phyloP scores from a whole-genome alignment of 2,113 vertebrate genomes.

The rat (Rattus norvegicus) region DNA sequence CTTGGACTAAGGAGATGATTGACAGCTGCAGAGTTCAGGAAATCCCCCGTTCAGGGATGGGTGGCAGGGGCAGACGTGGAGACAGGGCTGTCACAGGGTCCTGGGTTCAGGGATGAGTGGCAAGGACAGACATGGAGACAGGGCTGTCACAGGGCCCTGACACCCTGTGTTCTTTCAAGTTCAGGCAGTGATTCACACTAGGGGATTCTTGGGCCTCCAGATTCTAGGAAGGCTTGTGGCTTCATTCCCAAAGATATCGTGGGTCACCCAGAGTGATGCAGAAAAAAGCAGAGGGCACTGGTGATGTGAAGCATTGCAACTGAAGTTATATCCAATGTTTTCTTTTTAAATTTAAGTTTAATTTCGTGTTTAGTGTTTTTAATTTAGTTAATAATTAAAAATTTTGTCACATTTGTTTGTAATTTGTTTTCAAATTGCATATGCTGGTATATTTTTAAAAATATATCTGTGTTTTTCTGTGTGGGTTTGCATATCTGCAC shows the following conservation, averaged over 20 bases:
- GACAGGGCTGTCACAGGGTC: neutral
- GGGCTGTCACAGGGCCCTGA: neutral
- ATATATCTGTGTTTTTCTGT: neutral
- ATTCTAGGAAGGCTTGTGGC: neutral
- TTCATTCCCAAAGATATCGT: neutral
- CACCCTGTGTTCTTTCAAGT: neutral
- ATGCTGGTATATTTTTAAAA: neutral
- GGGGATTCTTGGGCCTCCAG: neutral
- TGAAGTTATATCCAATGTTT: neutral
- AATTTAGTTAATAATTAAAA: no score
- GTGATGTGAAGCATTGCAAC: neutral
- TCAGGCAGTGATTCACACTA: neutral
- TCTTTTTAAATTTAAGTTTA: no score
- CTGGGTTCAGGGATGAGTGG: neutral
- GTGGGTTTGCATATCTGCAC: neutral
- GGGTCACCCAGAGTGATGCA: neutral
- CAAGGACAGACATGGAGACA: no score
- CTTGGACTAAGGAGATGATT: no score
- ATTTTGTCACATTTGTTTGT: neutral
- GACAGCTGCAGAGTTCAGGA: neutral
- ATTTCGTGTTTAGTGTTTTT: no score
- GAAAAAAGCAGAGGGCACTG: neutral
- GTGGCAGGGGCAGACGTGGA: neutral
- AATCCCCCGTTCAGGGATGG: neutral
- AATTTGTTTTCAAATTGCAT: neutral